phyloP scores from a whole-genome alignment of 2,888 invertebrate genomes.

The Chalcosyrphus nemorum region DNA sequence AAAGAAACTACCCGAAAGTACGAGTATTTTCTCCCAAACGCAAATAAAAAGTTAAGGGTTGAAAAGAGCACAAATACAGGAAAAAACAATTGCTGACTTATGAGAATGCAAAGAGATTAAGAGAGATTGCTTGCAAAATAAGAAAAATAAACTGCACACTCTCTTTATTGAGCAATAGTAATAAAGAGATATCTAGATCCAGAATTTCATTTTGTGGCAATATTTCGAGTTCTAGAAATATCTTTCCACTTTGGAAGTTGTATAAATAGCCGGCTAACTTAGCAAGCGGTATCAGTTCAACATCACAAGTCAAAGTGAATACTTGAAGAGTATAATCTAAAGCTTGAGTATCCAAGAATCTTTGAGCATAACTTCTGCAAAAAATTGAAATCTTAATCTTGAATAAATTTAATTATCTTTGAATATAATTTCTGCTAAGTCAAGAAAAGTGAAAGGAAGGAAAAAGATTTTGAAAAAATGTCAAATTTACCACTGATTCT shows the following conservation, averaged over 20 bases:
- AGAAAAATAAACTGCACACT: neutral
- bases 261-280: slow-evolving; percentile 19
- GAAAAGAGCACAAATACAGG: neutral
- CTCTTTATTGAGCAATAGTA: neutral
- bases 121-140: neutral
- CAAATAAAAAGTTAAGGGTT: neutral
- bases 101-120: neutral
- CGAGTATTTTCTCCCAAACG: neutral
- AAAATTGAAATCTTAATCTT: too few species aligned
- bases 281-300: slow-evolving; percentile 80
- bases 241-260: neutral
- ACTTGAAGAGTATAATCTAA: neutral
- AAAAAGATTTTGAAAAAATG: slow-evolving; percentile 15
- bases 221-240: slow-evolving; percentile 27
- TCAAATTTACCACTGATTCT: slow-evolving; percentile 35
- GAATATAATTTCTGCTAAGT: too few species aligned
- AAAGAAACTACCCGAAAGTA: neutral
- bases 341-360: too few species aligned
- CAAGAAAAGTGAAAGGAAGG: too few species aligned
- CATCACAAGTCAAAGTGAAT: neutral
- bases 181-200: neutral
- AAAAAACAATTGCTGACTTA: neutral
- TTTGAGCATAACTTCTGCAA: too few species aligned
- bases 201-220: neutral
- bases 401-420: too few species aligned